Base-by-base conservation (phyloP, 1,140 invertebrate genomes). In the Pemphigus obesinymphae region DNA sequence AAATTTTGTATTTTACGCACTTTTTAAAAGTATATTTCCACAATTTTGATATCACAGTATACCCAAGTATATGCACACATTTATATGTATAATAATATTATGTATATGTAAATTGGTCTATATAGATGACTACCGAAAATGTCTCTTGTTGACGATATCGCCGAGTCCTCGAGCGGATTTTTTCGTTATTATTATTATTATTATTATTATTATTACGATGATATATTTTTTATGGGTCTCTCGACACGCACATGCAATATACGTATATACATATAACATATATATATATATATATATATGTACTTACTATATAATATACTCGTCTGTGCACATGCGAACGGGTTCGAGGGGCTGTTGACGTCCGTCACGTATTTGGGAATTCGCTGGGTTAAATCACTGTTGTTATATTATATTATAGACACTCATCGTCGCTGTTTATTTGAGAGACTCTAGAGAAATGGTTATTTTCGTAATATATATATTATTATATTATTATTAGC, bases 221-320 rank as follows among this genome's bases (percentile, higher is more conserved):
- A 13, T 68, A 34, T 43, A 70, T 58, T 78, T 61, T 66, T 78
- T 58, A 55, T 78, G 75, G 50, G 23, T 78, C 48, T 55, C 50
- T 78, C 53, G 75, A 78, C 75, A 78, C 50, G 75, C 75, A 58
- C 48, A 53, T 6, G 75, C 34, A 76, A 37, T 58, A 58, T 40
- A 73, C n/a, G 15, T 26, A 11, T 68, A 40, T 23, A 26, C n/a
- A 23, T 1, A 29, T 26, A 43, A n/a, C n/a, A n/a, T n/a, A n/a
- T n/a, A n/a, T n/a, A n/a, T n/a, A n/a, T n/a, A n/a, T n/a, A 40
- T 23, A 26, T 40, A 23, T 1, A 29, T 26, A 43, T 26, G n/a
- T 8, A 70, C 37, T 5, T 26, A 26, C 31, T 70, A 26, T 70
- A 70, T 43, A 70, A 68, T 66, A 37, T 37, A 70, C 66, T 70